Percentiles rank a stretch among this genome's conserved stretches.
phyloP scores from a whole-genome alignment of 1,140 invertebrate genomes.

The Drosophila virilis region DNA sequence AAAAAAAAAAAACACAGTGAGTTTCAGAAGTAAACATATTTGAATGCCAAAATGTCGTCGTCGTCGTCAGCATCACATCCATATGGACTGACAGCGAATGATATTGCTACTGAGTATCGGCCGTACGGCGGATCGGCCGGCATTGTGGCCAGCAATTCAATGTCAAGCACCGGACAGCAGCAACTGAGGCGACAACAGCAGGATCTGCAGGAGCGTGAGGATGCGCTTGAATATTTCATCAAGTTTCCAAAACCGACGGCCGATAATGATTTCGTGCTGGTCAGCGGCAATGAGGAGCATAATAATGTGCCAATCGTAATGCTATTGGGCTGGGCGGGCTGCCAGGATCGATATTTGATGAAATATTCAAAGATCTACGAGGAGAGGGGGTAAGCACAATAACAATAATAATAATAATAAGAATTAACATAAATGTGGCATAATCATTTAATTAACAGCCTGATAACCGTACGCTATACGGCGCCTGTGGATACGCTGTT shows the following conservation, averaged over 20 bases:
- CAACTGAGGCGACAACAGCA: neutral
- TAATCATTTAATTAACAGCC: conserved; percentile 84
- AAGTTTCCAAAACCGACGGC: conserved; percentile 86
- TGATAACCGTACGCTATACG: conserved; percentile 90
- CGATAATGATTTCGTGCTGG: conserved; percentile 85
- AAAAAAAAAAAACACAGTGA: conserved; percentile 4
- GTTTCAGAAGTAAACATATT: conserved; percentile 13
- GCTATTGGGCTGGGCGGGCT: conserved; percentile 91
- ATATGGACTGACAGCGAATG: conserved; percentile 49
- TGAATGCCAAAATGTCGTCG: conserved; percentile 54
- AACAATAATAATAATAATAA: too few relatives aligned
- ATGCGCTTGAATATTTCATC: conserved; percentile 87
- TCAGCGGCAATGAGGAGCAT: conserved; percentile 85
- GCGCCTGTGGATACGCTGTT: conserved; percentile 89
- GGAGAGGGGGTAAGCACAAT: conserved; percentile 87
- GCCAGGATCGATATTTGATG: conserved; percentile 90
- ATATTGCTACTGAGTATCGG: conserved; percentile 43
- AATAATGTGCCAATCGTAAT: conserved; percentile 89
- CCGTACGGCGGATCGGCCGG: conserved; percentile 29
- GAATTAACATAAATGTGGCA: too few relatives aligned
- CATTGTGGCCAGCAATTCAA: conserved; percentile 8
- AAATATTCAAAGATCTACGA: conserved; percentile 93
- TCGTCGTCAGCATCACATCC: conserved; percentile 43
- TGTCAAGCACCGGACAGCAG: conserved; percentile 6
- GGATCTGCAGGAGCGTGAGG: conserved; percentile 49